Percentiles rank a stretch among this genome's conserved stretches.
These are phyloP conservation scores for Caenorhabditis inopinata DNA, from an alignment of 1,140 invertebrate species.

Conservation along the genomic window DNA sequence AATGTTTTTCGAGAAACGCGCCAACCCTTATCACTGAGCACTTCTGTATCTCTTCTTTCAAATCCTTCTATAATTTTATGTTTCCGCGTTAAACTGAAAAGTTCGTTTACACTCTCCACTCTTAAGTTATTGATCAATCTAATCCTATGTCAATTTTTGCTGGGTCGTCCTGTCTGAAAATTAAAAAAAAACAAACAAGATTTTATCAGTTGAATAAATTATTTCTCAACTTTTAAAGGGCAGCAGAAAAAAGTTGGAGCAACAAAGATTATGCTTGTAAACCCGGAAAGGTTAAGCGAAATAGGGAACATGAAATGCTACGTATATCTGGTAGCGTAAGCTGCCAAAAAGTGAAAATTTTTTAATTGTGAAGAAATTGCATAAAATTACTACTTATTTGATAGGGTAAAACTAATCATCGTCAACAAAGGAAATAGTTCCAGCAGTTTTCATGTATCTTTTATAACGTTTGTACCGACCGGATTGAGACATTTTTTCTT, in stretches of 20 bases:
- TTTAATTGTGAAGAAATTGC: too few species aligned
- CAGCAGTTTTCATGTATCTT: conserved; percentile 79
- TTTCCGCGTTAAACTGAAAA: background rate
- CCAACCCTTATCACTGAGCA: background rate
- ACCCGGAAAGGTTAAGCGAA: background rate
- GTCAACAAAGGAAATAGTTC: conserved; percentile 67
- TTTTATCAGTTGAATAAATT: conserved; percentile 29
- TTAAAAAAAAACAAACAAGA: background rate
- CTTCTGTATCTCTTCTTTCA: background rate
- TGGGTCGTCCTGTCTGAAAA: background rate
- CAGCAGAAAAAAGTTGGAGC: background rate
- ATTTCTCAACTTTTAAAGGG: too few species aligned
- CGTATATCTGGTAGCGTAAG: background rate
- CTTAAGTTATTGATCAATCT: background rate
- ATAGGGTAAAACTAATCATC: conserved; percentile 41
- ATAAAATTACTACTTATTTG: background rate
- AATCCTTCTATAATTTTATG: background rate
- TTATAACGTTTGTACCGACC: conserved; percentile 74
- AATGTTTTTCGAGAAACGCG: conserved; percentile 5
- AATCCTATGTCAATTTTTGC: background rate
- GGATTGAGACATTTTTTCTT: conserved; percentile 74
- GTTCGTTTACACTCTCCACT: background rate
- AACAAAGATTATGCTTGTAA: background rate
- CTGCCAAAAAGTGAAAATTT: too few species aligned
- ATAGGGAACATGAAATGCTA: background rate